phyloP scores from a whole-genome alignment of 2,888 invertebrate genomes.

The Ariolimax columbianus region DNA sequence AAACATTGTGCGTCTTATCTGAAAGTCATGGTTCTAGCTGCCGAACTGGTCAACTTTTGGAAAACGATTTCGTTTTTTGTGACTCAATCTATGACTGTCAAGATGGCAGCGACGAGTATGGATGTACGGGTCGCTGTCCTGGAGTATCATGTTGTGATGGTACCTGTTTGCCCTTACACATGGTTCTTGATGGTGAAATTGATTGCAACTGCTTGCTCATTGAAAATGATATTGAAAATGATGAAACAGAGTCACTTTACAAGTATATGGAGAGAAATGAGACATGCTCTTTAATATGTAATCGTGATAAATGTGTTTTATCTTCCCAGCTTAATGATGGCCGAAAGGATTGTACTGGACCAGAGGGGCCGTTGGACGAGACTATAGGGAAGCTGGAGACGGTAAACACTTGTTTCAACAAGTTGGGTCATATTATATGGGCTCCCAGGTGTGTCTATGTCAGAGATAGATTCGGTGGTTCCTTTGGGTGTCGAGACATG shows the following conservation, averaged over 20 bases:
- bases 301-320: neutral
- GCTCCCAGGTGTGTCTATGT: constrained; percentile 16
- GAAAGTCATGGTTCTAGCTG: too few species aligned
- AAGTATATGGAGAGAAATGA: too few species aligned
- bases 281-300: neutral
- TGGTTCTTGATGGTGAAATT: neutral
- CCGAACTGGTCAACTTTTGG: too few species aligned
- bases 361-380: neutral
- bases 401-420: neutral
- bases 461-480: neutral
- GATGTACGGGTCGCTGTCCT: neutral
- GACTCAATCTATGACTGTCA: neutral
- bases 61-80: neutral
- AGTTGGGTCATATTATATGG: neutral
- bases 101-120: neutral
- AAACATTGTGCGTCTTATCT: neutral
- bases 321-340: neutral
- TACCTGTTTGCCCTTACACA: neutral
- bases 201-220: neutral
- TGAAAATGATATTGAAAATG: neutral
- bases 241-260: neutral
- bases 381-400: constrained; percentile 3
- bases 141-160: neutral
- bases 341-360: neutral
- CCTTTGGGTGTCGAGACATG: constrained; percentile 11